Conservation (phyloP, 2,113 vertebrate species). For the Macaca mulatta region DNA sequence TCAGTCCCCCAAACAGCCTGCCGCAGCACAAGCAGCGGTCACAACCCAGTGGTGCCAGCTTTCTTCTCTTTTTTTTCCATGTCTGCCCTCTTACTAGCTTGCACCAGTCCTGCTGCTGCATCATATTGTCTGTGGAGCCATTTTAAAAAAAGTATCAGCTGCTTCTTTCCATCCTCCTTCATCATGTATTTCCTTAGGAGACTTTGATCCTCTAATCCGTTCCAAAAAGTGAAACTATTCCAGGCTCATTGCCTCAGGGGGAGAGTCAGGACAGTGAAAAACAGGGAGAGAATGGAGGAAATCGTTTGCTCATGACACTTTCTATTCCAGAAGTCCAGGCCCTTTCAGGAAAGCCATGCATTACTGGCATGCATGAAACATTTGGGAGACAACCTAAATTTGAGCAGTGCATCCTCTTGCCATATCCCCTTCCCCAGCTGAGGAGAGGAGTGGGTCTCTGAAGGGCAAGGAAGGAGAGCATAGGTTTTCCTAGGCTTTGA, state of each 20-base stretch:
- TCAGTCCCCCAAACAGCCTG: background rate
- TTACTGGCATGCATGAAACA: background rate
- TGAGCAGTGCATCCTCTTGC: background rate
- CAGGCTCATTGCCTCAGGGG: background rate
- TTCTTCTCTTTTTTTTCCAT: background rate
- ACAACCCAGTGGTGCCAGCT: no score
- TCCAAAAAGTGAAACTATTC: background rate
- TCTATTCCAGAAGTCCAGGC: background rate
- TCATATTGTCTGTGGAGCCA: background rate
- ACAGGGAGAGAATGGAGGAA: background rate
- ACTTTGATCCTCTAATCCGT: background rate
- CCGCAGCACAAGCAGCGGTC: background rate
- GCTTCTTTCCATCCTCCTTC: background rate
- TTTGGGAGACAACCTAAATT: background rate
- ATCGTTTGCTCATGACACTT: background rate
- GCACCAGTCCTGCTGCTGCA: background rate
- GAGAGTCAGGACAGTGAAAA: background rate
- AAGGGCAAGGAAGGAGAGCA: background rate
- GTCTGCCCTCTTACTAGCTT: background rate
- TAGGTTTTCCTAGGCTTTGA: background rate
- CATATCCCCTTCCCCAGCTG: background rate
- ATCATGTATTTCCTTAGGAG: background rate
- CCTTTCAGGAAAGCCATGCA: background rate
- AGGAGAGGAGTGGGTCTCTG: background rate
- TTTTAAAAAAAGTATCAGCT: background rate